Conservation (phyloP, 2,888 invertebrate genomes). For the Petrolisthes cinctipes region DNA sequence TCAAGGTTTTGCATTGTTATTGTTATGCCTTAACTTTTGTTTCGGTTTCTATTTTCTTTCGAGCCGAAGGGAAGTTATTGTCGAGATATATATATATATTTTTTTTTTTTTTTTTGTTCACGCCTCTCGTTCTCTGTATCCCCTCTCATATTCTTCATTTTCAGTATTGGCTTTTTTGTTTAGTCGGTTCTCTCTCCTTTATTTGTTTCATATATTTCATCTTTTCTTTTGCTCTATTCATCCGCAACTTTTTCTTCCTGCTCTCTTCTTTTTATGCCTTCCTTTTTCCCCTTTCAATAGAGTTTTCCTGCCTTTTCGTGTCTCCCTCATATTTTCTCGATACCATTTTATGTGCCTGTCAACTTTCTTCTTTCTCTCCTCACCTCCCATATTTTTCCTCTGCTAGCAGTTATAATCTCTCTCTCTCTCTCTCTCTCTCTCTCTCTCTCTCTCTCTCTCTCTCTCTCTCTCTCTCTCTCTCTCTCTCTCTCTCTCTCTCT, state of each 20-base stretch:
- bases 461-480: neutral
- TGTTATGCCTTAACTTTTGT: neutral
- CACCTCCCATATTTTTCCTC: neutral
- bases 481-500: slow-evolving; percentile 24
- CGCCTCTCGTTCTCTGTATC: neutral
- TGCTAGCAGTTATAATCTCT: neutral
- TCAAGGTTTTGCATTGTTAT: too few relatives aligned
- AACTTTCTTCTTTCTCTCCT: too few relatives aligned
- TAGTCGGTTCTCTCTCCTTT: neutral
- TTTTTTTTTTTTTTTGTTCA: neutral
- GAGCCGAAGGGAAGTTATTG: too few relatives aligned
- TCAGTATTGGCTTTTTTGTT: neutral
- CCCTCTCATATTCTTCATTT: neutral
- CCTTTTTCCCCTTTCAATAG: neutral
- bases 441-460: slow-evolving; percentile 15
- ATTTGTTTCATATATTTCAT: neutral
- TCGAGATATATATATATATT: neutral
- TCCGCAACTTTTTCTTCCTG: neutral
- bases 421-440: slow-evolving; percentile 37
- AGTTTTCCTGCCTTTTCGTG: too few relatives aligned
- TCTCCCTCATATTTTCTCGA: too few relatives aligned
- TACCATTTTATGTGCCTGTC: too few relatives aligned
- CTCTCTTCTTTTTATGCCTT: too few relatives aligned
- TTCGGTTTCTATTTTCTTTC: neutral
- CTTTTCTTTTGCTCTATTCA: neutral